Conservation (phyloP, 35 echinoderm and acorn worm genomes). For the Acanthaster planci region DNA sequence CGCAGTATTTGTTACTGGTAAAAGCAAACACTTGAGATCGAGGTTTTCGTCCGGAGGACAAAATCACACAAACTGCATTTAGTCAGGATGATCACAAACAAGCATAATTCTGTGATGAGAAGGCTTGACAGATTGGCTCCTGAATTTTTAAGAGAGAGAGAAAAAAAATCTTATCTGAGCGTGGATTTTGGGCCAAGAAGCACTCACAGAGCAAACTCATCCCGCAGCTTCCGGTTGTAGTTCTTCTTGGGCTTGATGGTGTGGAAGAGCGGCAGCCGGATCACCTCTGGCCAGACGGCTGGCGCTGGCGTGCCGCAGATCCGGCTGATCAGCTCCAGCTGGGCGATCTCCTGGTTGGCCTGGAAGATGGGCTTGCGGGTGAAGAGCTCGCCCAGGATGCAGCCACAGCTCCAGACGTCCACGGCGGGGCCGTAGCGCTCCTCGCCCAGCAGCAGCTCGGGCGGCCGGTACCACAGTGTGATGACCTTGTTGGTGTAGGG, state of each 20-base stretch:
- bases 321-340: conserved; percentile 91
- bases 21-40: no score
- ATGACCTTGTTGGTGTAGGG: conserved; percentile 99
- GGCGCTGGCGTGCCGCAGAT: conserved; percentile 92
- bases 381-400: conserved; percentile 95
- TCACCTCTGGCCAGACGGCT: conserved; percentile 96
- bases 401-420: conserved; percentile 96
- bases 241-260: conserved; percentile 98
- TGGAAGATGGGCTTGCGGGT: conserved; percentile 95
- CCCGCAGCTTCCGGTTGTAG: conserved; percentile 80
- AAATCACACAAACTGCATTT: no score
- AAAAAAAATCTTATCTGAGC: no score
- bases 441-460: conserved; percentile 90
- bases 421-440: conserved; percentile 95
- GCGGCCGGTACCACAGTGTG: conserved; percentile 99
- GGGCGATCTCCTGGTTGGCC: conserved; percentile 87
- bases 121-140: no score
- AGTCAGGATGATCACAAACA: no score
- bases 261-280: conserved; percentile 83
- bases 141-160: no score
- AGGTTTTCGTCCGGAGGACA: no score
- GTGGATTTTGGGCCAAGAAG: no score
- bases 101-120: no score
- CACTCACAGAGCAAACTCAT: conserved; percentile 94
- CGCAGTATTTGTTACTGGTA: no score